These are phyloP conservation scores for Polyploca ridens DNA, from an alignment of 2,888 invertebrate genomes.

Conservation along the genomic window DNA sequence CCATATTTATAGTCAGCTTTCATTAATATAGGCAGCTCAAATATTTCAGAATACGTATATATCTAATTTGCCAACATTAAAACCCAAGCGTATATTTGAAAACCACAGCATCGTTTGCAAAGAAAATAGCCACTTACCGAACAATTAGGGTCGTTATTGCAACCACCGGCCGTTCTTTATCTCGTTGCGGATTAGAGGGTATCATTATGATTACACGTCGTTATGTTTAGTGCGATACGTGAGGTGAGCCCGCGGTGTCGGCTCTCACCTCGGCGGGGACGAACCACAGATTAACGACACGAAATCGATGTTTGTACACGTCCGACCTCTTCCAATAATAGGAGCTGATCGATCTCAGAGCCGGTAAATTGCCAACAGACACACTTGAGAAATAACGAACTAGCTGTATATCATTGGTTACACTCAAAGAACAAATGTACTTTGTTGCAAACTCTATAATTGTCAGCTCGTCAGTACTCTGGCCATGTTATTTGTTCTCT, in stretches of 20 bases:
- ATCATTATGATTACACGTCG: constrained; percentile 74
- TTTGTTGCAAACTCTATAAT: constrained; percentile 58
- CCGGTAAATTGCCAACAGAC: constrained; percentile 77
- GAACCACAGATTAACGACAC: constrained; percentile 76
- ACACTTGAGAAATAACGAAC: constrained; percentile 76
- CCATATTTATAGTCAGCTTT: background rate
- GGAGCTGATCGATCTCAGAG: constrained; percentile 77
- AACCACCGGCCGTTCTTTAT: constrained; percentile 20
- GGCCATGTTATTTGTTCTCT: constrained; percentile 16
- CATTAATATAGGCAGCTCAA: too few relatives aligned
- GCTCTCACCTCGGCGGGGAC: constrained; percentile 70
- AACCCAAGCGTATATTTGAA: background rate
- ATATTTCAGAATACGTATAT: background rate
- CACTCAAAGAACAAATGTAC: constrained; percentile 47
- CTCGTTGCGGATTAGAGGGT: constrained; percentile 49
- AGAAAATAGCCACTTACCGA: constrained; percentile 9
- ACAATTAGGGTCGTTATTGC: constrained; percentile 33
- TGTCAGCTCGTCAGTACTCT: constrained; percentile 61
- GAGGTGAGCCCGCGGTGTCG: constrained; percentile 70
- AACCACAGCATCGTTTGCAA: background rate
- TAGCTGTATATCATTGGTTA: constrained; percentile 61
- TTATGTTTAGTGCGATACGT: constrained; percentile 72
- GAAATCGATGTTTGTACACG: constrained; percentile 84
- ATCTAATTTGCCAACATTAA: background rate
- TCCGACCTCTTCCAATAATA: constrained; percentile 82